Conservation (phyloP, 1,140 invertebrate genomes). For the Habropoda laboriosa region DNA sequence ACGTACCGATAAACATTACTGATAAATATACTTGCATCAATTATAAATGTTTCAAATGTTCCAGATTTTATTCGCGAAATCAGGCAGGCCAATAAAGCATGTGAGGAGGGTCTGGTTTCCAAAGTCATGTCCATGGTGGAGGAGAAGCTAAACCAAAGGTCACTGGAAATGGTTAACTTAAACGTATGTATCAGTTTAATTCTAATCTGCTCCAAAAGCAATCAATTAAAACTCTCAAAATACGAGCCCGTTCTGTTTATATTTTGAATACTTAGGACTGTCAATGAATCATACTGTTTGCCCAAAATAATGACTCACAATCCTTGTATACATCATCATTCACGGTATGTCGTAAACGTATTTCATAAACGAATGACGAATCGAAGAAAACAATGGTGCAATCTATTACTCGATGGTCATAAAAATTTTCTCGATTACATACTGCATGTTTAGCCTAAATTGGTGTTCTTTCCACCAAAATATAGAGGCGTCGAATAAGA, state of each 20-base stretch:
- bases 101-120: conserved; percentile 86
- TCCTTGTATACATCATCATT: too few species aligned
- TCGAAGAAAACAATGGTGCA: too few species aligned
- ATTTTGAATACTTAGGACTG: neutral
- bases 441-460: too few species aligned
- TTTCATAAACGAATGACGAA: too few species aligned
- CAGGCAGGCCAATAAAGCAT: conserved; percentile 86
- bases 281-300: neutral
- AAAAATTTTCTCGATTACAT: neutral
- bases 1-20: too few species aligned
- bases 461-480: too few species aligned
- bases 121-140: conserved; percentile 85
- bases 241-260: neutral
- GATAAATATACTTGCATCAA: too few species aligned
- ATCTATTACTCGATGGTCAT: too few species aligned
- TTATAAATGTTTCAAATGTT: conserved; percentile 41
- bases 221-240: neutral
- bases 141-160: conserved; percentile 78
- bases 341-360: neutral
- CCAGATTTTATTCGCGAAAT: conserved; percentile 89
- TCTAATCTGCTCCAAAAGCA: neutral
- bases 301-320: neutral
- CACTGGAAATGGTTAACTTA: conserved; percentile 71
- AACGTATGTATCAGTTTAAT: conserved; percentile 68
- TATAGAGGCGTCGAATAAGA: neutral